phyloP scores from a whole-genome alignment of 2,797 vertebrate species.

The Sebastolobus alascanus region DNA sequence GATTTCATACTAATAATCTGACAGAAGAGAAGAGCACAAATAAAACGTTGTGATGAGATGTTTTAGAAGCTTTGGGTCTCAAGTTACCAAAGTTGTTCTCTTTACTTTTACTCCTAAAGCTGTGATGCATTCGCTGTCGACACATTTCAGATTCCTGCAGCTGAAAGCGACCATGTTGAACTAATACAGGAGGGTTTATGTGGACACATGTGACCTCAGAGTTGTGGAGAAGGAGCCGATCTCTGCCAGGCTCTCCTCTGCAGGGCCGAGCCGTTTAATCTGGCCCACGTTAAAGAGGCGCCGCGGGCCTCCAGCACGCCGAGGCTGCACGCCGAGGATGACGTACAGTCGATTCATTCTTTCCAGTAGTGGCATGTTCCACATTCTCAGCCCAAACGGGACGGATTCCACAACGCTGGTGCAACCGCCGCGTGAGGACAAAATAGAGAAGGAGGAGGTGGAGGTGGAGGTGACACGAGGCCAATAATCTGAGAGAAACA shows the following conservation, averaged over 20 bases:
- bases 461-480: not conserved
- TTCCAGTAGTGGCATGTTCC: slow-evolving; percentile 45
- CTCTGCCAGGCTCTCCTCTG: not conserved
- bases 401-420: slow-evolving; percentile 32
- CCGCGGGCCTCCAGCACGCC: not conserved
- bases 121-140: not conserved
- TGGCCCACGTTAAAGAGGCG: slow-evolving; percentile 2
- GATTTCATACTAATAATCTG: not conserved
- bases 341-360: slow-evolving; percentile 53
- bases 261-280: not conserved
- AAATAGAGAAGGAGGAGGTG: not conserved
- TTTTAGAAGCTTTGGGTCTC: too few relatives aligned
- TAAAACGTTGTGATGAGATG: too few relatives aligned
- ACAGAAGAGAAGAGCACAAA: not conserved
- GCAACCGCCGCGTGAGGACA: not conserved
- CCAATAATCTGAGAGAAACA: slow-evolving; percentile 6
- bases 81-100: too few relatives aligned
- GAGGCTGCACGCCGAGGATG: slow-evolving; percentile 12
- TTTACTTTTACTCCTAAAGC: not conserved
- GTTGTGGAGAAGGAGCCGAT: slow-evolving; percentile 10
- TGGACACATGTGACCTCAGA: slow-evolving; percentile 40
- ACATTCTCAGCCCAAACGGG: slow-evolving; percentile 54
- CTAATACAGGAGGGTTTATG: slow-evolving; percentile 18
- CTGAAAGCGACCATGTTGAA: not conserved
- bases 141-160: not conserved